phyloP scores from a whole-genome alignment of 2,888 invertebrate genomes.

The Corbicula japonica region DNA sequence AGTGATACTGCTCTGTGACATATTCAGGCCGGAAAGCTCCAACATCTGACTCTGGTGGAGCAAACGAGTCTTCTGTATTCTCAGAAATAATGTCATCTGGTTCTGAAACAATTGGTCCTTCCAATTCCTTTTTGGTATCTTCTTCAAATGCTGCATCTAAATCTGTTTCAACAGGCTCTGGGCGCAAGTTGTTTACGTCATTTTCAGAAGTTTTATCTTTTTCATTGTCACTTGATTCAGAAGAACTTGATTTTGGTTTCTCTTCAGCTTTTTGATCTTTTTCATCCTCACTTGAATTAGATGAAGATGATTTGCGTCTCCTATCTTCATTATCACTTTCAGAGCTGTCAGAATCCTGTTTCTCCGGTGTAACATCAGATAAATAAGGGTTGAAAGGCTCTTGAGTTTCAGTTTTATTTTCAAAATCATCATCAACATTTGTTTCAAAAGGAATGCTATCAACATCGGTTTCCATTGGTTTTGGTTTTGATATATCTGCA shows the following conservation, averaged over 20 bases:
- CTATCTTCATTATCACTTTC: background rate
- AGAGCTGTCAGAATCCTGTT: background rate
- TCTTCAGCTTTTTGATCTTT: background rate
- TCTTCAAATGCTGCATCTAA: slow-evolving; percentile 34
- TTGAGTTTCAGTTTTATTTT: background rate
- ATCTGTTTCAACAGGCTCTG: slow-evolving; percentile 37
- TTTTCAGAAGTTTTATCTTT: background rate
- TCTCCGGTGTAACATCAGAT: background rate
- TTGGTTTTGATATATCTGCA: slow-evolving; percentile 13
- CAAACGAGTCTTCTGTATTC: slow-evolving; percentile 4
- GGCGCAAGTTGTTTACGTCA: too few species aligned
- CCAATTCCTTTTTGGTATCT: background rate
- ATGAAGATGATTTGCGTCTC: background rate
- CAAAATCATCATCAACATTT: slow-evolving; percentile 8
- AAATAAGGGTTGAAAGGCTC: too few species aligned
- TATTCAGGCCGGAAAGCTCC: slow-evolving; percentile 44
- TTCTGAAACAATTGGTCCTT: slow-evolving; percentile 23
- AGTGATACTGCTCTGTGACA: slow-evolving; percentile 48
- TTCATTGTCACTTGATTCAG: slow-evolving; percentile 19
- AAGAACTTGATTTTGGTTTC: slow-evolving; percentile 19
- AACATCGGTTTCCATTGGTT: slow-evolving; percentile 23
- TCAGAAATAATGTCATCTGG: slow-evolving; percentile 26
- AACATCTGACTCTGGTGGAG: slow-evolving; percentile 21
- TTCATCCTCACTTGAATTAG: slow-evolving; percentile 17
- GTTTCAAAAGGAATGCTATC: slow-evolving; percentile 10